Percentiles rank a stretch among this genome's conserved stretches.
phyloP scores from a whole-genome alignment of 2,888 invertebrate species.

The Taenaris catops region DNA sequence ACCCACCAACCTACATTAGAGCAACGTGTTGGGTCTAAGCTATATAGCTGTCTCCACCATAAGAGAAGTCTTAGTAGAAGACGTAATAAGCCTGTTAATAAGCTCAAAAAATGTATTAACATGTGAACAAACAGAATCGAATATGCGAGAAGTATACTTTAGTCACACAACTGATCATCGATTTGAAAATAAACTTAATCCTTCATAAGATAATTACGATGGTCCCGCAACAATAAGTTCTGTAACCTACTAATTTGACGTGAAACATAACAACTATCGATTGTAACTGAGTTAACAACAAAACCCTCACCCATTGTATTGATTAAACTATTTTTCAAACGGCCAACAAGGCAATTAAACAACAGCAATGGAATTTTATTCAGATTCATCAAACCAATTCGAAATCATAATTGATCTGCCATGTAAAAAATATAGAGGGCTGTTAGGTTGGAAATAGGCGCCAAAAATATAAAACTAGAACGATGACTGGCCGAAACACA shows the following conservation, averaged over 20 bases:
- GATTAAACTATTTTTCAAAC: slow-evolving; percentile 69
- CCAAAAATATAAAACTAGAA: slow-evolving; percentile 75
- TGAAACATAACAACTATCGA: slow-evolving; percentile 29
- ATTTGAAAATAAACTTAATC: too few relatives aligned
- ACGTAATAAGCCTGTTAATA: too few relatives aligned
- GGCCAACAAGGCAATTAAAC: slow-evolving; percentile 72
- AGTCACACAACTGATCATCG: too few relatives aligned
- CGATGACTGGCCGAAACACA: slow-evolving; percentile 73
- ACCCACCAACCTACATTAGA: too few relatives aligned
- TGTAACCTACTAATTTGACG: slow-evolving; percentile 18
- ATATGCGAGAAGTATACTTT: too few relatives aligned
- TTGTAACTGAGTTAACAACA: slow-evolving; percentile 33
- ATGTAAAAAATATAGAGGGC: slow-evolving; percentile 73
- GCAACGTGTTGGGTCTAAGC: too few relatives aligned
- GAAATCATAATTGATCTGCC: slow-evolving; percentile 77
- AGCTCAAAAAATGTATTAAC: too few relatives aligned
- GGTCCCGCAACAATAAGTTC: slow-evolving; percentile 14
- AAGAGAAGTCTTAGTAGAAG: too few relatives aligned
- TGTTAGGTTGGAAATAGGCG: slow-evolving; percentile 71
- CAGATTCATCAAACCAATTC: slow-evolving; percentile 77
- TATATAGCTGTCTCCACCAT: too few relatives aligned
- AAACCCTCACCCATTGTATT: slow-evolving; percentile 44
- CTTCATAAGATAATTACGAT: slow-evolving; percentile 2
- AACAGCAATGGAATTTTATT: slow-evolving; percentile 76
- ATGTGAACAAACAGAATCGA: too few relatives aligned